Percentiles rank a stretch among this genome's conserved stretches.
Conservation (phyloP, 2,888 invertebrate species). For the Lasioglossum pauxillum region DNA sequence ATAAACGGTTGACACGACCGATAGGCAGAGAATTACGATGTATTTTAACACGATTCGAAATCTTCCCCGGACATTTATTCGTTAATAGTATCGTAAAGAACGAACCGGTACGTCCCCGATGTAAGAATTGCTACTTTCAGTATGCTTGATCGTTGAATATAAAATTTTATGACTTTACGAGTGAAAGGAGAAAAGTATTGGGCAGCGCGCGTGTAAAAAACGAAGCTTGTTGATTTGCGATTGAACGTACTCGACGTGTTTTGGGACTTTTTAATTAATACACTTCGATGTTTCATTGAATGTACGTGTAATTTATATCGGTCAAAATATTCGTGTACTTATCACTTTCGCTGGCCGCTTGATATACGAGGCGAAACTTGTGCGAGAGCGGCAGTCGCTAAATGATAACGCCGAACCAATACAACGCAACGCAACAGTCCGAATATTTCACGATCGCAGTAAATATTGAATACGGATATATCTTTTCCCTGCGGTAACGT, state of each 20-base stretch:
- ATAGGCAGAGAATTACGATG: slow-evolving; percentile 28
- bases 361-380: slow-evolving; percentile 45
- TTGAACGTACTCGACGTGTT: not conserved
- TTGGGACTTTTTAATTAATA: not conserved
- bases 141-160: slow-evolving; percentile 37
- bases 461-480: slow-evolving; percentile 25
- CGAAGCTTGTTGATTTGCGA: not conserved
- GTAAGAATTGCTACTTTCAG: slow-evolving; percentile 39
- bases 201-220: not conserved
- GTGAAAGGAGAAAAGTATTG: slow-evolving; percentile 15
- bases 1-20: slow-evolving; percentile 16
- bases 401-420: not conserved
- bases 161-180: slow-evolving; percentile 39
- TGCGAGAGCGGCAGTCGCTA: not conserved
- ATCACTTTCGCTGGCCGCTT: slow-evolving; percentile 20
- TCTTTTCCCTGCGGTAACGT: not conserved
- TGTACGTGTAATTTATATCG: slow-evolving; percentile 11
- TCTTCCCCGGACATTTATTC: slow-evolving; percentile 23
- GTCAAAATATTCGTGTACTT: not conserved
- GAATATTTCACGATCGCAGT: not conserved
- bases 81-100: slow-evolving; percentile 35
- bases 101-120: slow-evolving; percentile 21
- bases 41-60: slow-evolving; percentile 19
- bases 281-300: not conserved
- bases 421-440: not conserved